Conservation (phyloP, 2,113 vertebrate species). For the Aix galericulata region DNA sequence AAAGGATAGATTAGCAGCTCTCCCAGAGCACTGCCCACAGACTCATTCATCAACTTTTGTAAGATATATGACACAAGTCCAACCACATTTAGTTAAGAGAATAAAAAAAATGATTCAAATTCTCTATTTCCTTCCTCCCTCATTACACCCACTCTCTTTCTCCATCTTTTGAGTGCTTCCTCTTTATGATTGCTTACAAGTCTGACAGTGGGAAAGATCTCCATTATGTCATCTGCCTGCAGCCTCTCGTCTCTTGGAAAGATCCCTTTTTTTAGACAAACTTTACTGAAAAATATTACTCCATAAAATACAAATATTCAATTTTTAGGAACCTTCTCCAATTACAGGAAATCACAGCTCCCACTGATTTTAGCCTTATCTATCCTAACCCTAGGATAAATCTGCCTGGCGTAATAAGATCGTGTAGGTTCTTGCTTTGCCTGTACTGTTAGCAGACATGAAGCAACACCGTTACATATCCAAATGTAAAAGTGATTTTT, state of each 20-base stretch:
- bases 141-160: slow-evolving; percentile 52
- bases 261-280: neutral
- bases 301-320: slow-evolving; percentile 8
- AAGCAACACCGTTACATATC: neutral
- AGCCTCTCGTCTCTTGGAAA: slow-evolving; percentile 25
- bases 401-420: neutral
- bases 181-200: slow-evolving; percentile 23
- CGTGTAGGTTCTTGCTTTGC: neutral
- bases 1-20: neutral
- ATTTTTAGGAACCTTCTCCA: slow-evolving; percentile 9
- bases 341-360: neutral
- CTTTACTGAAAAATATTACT: neutral
- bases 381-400: neutral
- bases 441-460: neutral
- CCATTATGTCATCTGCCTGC: slow-evolving; percentile 46
- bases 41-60: neutral
- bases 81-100: slow-evolving; percentile 17
- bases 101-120: slow-evolving; percentile 11
- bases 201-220: slow-evolving; percentile 33
- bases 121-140: slow-evolving; percentile 39
- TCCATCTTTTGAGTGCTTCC: slow-evolving; percentile 45
- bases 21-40: neutral
- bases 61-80: neutral
- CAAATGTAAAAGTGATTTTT: neutral
- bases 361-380: slow-evolving; percentile 16